Base-by-base conservation (phyloP, 1,140 invertebrate genomes). In the Acromyrmex heyeri region DNA sequence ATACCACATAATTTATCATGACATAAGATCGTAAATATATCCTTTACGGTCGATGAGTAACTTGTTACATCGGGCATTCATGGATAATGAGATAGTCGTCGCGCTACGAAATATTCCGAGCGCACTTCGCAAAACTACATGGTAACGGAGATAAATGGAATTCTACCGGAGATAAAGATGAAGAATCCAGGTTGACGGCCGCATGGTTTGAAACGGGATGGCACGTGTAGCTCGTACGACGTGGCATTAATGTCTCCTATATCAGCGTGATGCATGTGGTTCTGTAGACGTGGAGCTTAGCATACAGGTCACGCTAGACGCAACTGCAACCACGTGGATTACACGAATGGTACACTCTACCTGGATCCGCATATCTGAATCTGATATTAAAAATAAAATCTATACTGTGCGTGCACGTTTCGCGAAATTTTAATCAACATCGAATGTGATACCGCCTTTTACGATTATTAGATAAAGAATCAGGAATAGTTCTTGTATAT, bases 231-330 rank as follows among this genome's bases (percentile, higher is more conserved):
- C 50, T 76, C 61, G 82, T 78, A 87, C 85, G 75, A 88, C 57
- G 77, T 73, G 77, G 78, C 85, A 87, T 89, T 87, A 89, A 76
- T 87, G 78, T 86, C 86, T 48, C 81, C 87, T 73, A 89, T 75
- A 89, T 87, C 79, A 83, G 79, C 69, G 48, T 83, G 79, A 83
- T 83, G 55, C 79, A 83, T 83, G 79, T 61, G 69, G 79, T 75
- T 83, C 79, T 61, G 79, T 50, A 83, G 79, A 83, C 79, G 69
- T 83, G 69, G 55, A 44, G 79, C 79, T 83, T 83, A 83, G 79
- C 79, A 83, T 83, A 75, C 79, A 75, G 69, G 79, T 83, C 79
- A 83, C 79, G 79, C 79, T 83, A 61, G 69, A 83, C n/a, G 57
- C 79, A 83, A 82, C 79, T 61, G 79, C 67, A 82, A 82, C 67